Conservation (phyloP, 2,797 vertebrate genomes). For the Holocentrus rufus region DNA sequence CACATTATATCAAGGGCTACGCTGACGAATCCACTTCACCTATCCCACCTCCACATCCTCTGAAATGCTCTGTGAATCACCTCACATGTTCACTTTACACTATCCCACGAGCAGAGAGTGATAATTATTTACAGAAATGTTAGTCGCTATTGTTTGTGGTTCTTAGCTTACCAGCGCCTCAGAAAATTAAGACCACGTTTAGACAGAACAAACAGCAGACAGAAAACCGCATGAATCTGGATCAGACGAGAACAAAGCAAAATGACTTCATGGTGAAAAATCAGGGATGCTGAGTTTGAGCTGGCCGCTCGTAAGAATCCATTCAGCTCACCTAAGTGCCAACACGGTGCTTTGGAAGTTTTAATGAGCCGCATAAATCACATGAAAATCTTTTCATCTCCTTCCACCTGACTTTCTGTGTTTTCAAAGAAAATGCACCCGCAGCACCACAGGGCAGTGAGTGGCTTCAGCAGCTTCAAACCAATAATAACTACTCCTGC, state of each 20-base stretch:
- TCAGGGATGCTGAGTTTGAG: neutral
- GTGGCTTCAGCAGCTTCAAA: neutral
- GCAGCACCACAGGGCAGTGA: neutral
- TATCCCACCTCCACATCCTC: neutral
- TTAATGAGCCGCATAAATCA: neutral
- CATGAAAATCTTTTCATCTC: neutral
- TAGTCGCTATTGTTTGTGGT: conserved; percentile 40
- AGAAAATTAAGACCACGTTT: conserved; percentile 29
- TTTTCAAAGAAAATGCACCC: neutral
- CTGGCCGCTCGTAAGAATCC: neutral
- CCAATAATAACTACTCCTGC: conserved; percentile 11
- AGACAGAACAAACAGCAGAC: conserved; percentile 8
- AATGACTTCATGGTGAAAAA: neutral
- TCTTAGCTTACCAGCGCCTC: conserved; percentile 38
- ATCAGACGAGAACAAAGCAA: conserved; percentile 4
- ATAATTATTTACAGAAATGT: conserved; percentile 4
- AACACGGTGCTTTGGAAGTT: neutral
- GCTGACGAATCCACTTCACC: neutral
- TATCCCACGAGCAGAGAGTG: conserved; percentile 43
- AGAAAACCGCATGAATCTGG: neutral
- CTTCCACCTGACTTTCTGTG: neutral
- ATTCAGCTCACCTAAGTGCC: neutral
- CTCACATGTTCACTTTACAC: neutral
- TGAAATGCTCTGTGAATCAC: conserved; percentile 8
- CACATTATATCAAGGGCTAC: neutral